These are phyloP conservation scores for Chamaea fasciata DNA, from an alignment of 2,113 vertebrate genomes.

Conservation along the genomic window DNA sequence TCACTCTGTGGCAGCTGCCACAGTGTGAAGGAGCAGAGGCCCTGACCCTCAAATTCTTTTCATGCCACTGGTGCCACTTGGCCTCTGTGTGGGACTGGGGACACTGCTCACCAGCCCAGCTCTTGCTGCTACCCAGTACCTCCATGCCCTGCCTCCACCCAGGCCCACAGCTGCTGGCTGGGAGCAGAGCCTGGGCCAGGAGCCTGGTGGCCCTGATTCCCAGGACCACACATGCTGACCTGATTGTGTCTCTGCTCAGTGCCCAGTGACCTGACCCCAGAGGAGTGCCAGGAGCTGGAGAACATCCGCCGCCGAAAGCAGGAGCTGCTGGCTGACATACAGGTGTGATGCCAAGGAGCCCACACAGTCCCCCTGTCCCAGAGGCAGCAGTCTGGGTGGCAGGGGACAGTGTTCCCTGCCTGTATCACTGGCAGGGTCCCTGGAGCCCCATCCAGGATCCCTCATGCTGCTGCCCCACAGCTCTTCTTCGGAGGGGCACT, in stretches of 20 bases:
- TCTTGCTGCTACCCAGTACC: not conserved
- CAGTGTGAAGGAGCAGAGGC: not conserved
- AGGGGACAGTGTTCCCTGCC: not conserved
- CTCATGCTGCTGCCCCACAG: not conserved
- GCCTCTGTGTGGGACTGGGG: not conserved
- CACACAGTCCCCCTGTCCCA: not conserved
- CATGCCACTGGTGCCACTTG: not conserved
- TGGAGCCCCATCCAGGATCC: not conserved
- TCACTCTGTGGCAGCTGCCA: not conserved
- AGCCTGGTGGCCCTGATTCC: not conserved
- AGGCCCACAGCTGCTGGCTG: not conserved
- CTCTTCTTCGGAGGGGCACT: fast-evolving
- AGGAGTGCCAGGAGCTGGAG: slow-evolving; percentile 93
- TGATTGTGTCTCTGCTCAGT: slow-evolving; percentile 61
- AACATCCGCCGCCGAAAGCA: slow-evolving; percentile 94
- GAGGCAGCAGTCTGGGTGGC: not conserved
- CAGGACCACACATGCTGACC: fast-evolving
- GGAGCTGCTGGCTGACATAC: slow-evolving; percentile 97
- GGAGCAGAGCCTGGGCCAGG: not conserved
- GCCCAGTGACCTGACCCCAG: slow-evolving; percentile 91
- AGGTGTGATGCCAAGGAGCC: slow-evolving; percentile 71
- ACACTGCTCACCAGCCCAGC: fast-evolving
- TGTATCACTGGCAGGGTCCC: not conserved
- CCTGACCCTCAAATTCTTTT: not conserved
- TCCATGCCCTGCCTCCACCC: fast-evolving